Evolutionary conservation across 2,888 invertebrate genomes (phyloP).

Genomic region (Molanna angustata): DNA sequence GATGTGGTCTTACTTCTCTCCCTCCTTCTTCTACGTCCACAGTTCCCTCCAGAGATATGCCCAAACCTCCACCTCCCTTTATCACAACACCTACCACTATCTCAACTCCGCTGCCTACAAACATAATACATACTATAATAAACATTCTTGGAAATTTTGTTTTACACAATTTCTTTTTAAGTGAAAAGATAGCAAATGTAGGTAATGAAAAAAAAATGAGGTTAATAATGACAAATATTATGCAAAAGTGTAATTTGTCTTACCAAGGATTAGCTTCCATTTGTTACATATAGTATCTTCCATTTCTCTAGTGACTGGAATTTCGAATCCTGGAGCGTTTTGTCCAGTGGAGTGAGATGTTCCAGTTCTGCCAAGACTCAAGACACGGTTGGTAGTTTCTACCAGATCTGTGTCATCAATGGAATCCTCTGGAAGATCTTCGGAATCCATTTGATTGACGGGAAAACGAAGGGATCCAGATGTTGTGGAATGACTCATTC

Average conservation of each 20-base stretch:
- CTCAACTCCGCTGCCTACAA: slow-evolving; percentile 53
- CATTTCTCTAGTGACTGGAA: slow-evolving; percentile 66
- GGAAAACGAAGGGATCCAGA: slow-evolving; percentile 28
- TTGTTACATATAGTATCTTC: slow-evolving; percentile 78
- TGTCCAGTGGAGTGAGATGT: slow-evolving; percentile 31
- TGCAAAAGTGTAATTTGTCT: not conserved
- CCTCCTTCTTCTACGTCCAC: slow-evolving; percentile 98
- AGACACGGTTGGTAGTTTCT: slow-evolving; percentile 30
- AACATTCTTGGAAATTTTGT: not conserved
- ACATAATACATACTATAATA: slow-evolving; percentile 7
- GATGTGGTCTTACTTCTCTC: slow-evolving; percentile 95
- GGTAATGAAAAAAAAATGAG: not conserved
- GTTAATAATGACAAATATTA: not conserved
- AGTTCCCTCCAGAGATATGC: slow-evolving; percentile 96
- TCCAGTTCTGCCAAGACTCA: slow-evolving; percentile 40
- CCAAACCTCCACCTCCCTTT: slow-evolving; percentile 87
- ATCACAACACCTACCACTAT: slow-evolving; percentile 54
- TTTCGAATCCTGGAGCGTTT: slow-evolving; percentile 43
- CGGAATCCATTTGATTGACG: slow-evolving; percentile 25
- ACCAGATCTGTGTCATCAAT: slow-evolving; percentile 31
- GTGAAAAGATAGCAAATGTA: not conserved
- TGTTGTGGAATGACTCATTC: slow-evolving; percentile 25
- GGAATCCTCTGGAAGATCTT: slow-evolving; percentile 22
- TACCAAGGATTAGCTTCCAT: slow-evolving; percentile 78
- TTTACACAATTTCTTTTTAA: not conserved